These are phyloP conservation scores for Cyclopterus lumpus DNA, from an alignment of 2,797 vertebrate species.

Conservation along the genomic window DNA sequence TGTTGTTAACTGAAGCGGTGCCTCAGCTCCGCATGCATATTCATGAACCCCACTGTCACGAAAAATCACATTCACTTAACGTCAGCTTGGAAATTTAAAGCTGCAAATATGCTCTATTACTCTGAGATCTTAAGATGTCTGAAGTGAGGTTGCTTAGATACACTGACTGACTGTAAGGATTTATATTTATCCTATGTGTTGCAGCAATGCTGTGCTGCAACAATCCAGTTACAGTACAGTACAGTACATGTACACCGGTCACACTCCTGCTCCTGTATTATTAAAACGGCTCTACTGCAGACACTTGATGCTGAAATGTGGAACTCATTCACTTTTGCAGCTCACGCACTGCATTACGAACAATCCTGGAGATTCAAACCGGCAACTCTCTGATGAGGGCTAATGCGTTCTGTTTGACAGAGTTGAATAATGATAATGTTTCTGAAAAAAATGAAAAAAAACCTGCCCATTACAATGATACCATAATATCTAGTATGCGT, in stretches of 20 bases:
- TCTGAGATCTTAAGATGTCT: constrained; percentile 14
- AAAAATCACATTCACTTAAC: constrained; percentile 22
- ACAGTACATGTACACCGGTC: neutral
- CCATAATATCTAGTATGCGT: neutral
- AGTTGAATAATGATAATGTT: neutral
- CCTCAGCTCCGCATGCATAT: constrained; percentile 20
- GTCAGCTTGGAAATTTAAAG: constrained; percentile 22
- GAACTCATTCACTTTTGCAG: constrained; percentile 6
- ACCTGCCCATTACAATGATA: neutral
- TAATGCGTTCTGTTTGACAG: neutral
- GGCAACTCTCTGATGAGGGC: neutral
- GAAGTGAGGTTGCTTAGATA: neutral
- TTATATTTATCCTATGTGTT: constrained; percentile 18
- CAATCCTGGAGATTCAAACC: constrained; percentile 11
- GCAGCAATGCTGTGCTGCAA: constrained; percentile 11
- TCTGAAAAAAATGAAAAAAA: neutral
- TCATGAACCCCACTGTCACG: constrained; percentile 8
- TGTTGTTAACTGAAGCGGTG: neutral
- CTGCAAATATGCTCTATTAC: constrained; percentile 9
- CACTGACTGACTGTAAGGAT: constrained; percentile 8
- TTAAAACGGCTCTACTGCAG: constrained; percentile 25
- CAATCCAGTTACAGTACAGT: constrained; percentile 17
- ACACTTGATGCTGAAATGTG: constrained; percentile 7
- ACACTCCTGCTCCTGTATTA: constrained; percentile 12
- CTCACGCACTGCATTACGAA: neutral